Base-by-base conservation (phyloP, 2,888 invertebrate species). In the Nyleta sp. region DNA sequence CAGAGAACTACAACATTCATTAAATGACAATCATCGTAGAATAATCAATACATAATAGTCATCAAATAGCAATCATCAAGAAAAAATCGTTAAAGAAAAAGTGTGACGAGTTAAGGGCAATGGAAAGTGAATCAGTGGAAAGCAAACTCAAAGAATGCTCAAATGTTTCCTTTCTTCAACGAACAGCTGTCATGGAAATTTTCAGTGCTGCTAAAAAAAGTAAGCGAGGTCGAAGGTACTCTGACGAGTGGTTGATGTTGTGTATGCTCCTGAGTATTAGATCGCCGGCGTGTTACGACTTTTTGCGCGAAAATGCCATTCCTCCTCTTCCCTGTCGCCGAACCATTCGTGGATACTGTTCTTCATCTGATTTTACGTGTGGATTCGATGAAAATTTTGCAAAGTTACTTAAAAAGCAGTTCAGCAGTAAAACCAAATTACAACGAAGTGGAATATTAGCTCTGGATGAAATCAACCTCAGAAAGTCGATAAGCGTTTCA, bases 221-320 rank as follows among this genome's bases (percentile, higher is more conserved):
- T 57, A 8, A 55, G 17, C 33, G 31, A 13, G 76, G 79, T 7
- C 70, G 62, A 10, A 40, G 78, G 24, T 82, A 81, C 55, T 67
- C 55, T 0, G 71, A 82, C 5, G 73, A 82, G 11, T 82, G 76
- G 59, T 35, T 82, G 2, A 80, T 80, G 68, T 44, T 80, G 13
- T 81, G 81, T 40, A 65, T 81, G 44, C 15, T 83, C 5, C 73
- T 83, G 78, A 83, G 78, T 35, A 82, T 82, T 28, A 46, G 76
- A 22, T 83, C 83, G 1, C 72, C 70, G 17, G 59, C 67, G 2
- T 78, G 65, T 59, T 83, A 81, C 50, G 80, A 80, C 59, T 81
- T 80, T 65, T 59, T 80, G 31, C 44, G 80, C 22, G 72, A 72
- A 31, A 81, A 81, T 59, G 40, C 59, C 28, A 68, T 82, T 44